Conservation (phyloP, 1,140 invertebrate genomes). For the Ips typographus region DNA sequence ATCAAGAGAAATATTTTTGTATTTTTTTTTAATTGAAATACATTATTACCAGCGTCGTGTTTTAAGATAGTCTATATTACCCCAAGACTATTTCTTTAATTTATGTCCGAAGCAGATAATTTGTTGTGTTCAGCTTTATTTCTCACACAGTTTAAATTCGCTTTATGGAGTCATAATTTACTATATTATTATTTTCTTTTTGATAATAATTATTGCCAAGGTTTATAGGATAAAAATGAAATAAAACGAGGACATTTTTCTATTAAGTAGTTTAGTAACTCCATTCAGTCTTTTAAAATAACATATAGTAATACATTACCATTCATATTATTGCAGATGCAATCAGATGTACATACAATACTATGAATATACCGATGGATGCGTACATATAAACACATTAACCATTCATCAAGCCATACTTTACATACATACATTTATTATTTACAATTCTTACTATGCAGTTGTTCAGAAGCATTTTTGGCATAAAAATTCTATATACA, state of each 20-base stretch:
- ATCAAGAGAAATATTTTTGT: no score
- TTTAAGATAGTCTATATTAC: no score
- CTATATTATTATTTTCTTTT: no score
- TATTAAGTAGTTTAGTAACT: constrained; percentile 52
- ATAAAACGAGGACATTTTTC: constrained; percentile 26
- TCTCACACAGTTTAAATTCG: no score
- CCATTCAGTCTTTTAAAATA: constrained; percentile 55
- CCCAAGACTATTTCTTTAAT: no score
- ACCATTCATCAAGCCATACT: constrained; percentile 39
- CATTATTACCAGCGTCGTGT: no score
- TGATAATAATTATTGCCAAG: no score
- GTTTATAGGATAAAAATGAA: no score
- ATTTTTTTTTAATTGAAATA: no score
- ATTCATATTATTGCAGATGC: constrained; percentile 54
- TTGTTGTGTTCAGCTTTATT: no score
- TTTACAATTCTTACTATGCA: constrained; percentile 49
- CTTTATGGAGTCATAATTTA: no score
- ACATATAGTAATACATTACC: constrained; percentile 54
- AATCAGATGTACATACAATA: constrained; percentile 53
- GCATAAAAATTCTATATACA: constrained; percentile 43
- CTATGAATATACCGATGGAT: constrained; percentile 52
- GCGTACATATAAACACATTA: constrained; percentile 45
- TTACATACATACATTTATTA: constrained; percentile 50
- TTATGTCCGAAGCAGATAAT: no score
- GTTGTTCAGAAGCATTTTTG: constrained; percentile 46